Evolutionary conservation across 1,140 invertebrate species (phyloP).

Genomic region (Drosophila tani): DNA sequence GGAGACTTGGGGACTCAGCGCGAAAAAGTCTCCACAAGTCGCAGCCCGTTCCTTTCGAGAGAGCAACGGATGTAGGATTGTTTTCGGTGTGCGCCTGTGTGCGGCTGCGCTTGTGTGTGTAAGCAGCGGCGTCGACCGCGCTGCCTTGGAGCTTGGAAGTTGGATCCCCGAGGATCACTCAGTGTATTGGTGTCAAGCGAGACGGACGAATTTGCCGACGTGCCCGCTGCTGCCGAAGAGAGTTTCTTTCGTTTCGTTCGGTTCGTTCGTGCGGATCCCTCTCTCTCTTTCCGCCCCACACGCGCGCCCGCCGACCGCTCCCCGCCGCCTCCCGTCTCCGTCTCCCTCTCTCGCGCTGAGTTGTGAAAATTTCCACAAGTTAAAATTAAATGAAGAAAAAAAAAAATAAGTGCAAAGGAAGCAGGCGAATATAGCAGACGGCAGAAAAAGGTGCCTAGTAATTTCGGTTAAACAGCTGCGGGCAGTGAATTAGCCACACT

Average conservation of each 20-base stretch:
- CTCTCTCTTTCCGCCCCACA: conserved; percentile 45
- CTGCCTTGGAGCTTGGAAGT: conserved; percentile 67
- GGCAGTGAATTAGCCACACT: conserved; percentile 21
- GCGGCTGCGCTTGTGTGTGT: conserved; percentile 21
- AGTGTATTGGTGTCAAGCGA: conserved; percentile 74
- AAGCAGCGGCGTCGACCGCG: conserved; percentile 50
- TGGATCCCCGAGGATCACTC: conserved; percentile 68
- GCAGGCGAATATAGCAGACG: conserved; percentile 42
- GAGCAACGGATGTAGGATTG: conserved; percentile 78
- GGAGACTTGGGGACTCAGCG: conserved; percentile 67
- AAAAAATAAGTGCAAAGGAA: conserved; percentile 57
- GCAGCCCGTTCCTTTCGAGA: conserved; percentile 70
- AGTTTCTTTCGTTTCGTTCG: conserved; percentile 56
- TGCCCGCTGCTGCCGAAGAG: conserved; percentile 61
- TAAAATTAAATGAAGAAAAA: conserved; percentile 57
- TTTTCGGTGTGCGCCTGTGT: conserved; percentile 13
- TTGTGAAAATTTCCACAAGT: conserved; percentile 80
- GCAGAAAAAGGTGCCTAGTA: conserved; percentile 56
- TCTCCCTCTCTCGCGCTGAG: conserved; percentile 42
- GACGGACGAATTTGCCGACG: conserved; percentile 73
- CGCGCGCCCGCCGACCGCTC: conserved; percentile 19
- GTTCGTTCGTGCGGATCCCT: conserved; percentile 47
- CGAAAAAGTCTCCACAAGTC: conserved; percentile 51
- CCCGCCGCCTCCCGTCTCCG: conserved; percentile 11
- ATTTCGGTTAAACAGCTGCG: conserved; percentile 29